Conservation (phyloP, 2,888 invertebrate genomes). For the Lasioglossum leucozonium region DNA sequence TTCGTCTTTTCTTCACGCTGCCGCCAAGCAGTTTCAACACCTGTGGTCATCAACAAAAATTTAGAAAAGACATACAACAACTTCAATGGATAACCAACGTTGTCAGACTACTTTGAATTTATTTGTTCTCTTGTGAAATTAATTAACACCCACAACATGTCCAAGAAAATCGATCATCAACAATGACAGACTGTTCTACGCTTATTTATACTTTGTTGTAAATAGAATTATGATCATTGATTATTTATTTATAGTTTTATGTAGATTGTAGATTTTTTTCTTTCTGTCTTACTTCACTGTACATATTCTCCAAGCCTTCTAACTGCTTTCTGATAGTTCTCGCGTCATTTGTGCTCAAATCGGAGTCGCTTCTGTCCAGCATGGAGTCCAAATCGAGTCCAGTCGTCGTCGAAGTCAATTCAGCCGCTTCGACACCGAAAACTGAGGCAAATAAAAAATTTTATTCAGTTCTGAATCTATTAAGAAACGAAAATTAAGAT, state of each 20-base stretch:
- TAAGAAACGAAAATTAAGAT: not conserved
- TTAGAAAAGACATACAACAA: not conserved
- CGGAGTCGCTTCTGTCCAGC: constrained; percentile 91
- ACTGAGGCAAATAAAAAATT: constrained; percentile 86
- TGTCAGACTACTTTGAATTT: not conserved
- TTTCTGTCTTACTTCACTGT: constrained; percentile 89
- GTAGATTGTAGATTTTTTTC: not conserved
- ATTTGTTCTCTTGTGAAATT: not conserved
- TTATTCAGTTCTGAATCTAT: not conserved
- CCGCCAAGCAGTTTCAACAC: constrained; percentile 87
- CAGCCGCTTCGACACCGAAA: constrained; percentile 90
- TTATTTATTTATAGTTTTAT: not conserved
- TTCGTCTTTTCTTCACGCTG: constrained; percentile 85
- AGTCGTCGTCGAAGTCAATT: constrained; percentile 92
- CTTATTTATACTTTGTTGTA: not conserved
- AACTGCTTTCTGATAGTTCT: constrained; percentile 92
- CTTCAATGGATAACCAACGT: not conserved
- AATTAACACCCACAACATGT: not conserved
- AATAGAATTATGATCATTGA: not conserved
- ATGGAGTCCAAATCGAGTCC: constrained; percentile 92
- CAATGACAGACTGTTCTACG: not conserved
- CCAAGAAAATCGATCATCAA: not conserved
- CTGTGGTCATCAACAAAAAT: constrained; percentile 76
- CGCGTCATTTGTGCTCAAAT: constrained; percentile 91
- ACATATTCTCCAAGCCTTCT: constrained; percentile 94